A percentile compares a stretch with the other conserved stretches of the same genome.
Evolutionary conservation across 2,797 vertebrate genomes (phyloP).

Genomic region (Poeciliopsis presidionis): DNA sequence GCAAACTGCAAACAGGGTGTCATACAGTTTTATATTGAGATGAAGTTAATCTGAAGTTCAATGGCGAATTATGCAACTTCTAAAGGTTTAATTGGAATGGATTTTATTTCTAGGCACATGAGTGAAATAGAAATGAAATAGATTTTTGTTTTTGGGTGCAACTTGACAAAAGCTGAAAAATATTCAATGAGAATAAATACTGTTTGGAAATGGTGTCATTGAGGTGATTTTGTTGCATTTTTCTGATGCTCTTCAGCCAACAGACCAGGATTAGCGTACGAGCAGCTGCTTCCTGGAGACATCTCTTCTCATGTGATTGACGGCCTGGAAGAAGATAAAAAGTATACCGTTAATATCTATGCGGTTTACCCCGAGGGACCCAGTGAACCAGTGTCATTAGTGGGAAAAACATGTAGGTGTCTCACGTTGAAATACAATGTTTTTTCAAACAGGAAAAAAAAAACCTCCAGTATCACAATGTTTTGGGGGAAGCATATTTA

Average conservation of each 20-base stretch:
- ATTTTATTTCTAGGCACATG: neutral
- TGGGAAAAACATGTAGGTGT: conserved; percentile 86
- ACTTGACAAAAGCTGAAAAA: neutral
- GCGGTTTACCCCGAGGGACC: conserved; percentile 82
- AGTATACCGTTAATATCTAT: conserved; percentile 86
- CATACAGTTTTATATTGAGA: neutral
- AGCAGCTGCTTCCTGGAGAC: conserved; percentile 81
- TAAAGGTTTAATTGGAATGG: neutral
- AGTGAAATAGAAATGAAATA: neutral
- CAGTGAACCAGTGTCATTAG: conserved; percentile 81
- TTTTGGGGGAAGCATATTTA: neutral
- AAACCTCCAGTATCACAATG: neutral
- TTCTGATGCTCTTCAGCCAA: conserved; percentile 71
- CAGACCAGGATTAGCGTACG: conserved; percentile 80
- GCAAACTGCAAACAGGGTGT: neutral
- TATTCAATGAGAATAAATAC: neutral
- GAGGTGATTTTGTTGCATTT: conserved; percentile 16
- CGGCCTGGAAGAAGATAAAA: conserved; percentile 86
- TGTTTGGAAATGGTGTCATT: neutral
- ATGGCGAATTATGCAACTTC: neutral
- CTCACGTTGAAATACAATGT: conserved; percentile 1
- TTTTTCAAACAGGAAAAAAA: neutral
- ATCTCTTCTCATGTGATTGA: conserved; percentile 85
- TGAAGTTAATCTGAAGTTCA: neutral
- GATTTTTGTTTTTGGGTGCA: neutral